These are phyloP conservation scores for pig (Sus scrofa) DNA, from an alignment of 2,113 vertebrate genomes.

Conservation along the genomic window T2T-Sscrofa CM000826.6:152635001-152635500, in stretches of 20 bases:
- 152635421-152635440: background rate
- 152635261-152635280: accelerated
- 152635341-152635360: too few relatives aligned
- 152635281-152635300: background rate
- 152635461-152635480: accelerated
- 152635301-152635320: background rate
- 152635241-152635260: accelerated
- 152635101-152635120: background rate
- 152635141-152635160: accelerated
- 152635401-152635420: accelerated
- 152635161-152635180: accelerated
- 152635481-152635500: too few relatives aligned
- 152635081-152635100: background rate
- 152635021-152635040: too few relatives aligned
- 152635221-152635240: background rate
- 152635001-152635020: too few relatives aligned
- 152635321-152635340: too few relatives aligned
- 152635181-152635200: accelerated
- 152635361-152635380: accelerated
- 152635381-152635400: background rate
- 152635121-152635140: background rate
- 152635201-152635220: accelerated
- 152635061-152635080: too few relatives aligned
- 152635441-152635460: accelerated
- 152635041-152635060: too few relatives aligned